A percentile compares a stretch with the other conserved stretches of the same genome.
Evolutionary conservation across 2,888 invertebrate genomes (phyloP).

Genomic region (Harpalus rufipes): DNA sequence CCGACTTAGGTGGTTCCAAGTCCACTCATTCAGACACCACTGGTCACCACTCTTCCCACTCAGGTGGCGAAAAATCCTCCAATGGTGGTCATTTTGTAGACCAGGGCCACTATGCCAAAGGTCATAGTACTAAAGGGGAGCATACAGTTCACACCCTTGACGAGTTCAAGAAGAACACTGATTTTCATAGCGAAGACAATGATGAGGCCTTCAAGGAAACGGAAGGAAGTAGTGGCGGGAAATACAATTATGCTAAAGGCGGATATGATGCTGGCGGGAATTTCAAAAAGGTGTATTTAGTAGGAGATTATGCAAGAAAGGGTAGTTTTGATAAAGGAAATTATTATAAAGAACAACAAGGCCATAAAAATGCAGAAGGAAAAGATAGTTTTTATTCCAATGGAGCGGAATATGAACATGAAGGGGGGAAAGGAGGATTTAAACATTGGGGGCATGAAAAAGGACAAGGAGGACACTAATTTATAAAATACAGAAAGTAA

Average conservation of each 20-base stretch:
- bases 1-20: slow-evolving; percentile 82
- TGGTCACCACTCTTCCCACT: slow-evolving; percentile 83
- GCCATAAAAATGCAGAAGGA: slow-evolving; percentile 85
- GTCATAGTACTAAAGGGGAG: slow-evolving; percentile 89
- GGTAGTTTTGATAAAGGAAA: slow-evolving; percentile 87
- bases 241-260: slow-evolving; percentile 86
- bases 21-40: slow-evolving; percentile 72
- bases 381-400: slow-evolving; percentile 85
- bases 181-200: slow-evolving; percentile 89
- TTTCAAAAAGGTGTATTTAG: slow-evolving; percentile 83
- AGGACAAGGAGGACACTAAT: slow-evolving; percentile 18
- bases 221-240: slow-evolving; percentile 86
- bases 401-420: slow-evolving; percentile 84
- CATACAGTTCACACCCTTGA: slow-evolving; percentile 89
- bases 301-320: slow-evolving; percentile 85
- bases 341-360: slow-evolving; percentile 85
- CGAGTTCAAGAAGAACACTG: slow-evolving; percentile 89
- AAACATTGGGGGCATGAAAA: slow-evolving; percentile 82
- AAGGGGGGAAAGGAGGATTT: slow-evolving; percentile 85
- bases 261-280: slow-evolving; percentile 86
- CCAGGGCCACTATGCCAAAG: slow-evolving; percentile 87
- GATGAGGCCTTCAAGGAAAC: slow-evolving; percentile 88
- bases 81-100: slow-evolving; percentile 80
- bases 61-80: slow-evolving; percentile 81
- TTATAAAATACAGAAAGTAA: neutral